Base-by-base conservation (phyloP, 2,797 vertebrate genomes). In the Micropoecilia bifurca region DNA sequence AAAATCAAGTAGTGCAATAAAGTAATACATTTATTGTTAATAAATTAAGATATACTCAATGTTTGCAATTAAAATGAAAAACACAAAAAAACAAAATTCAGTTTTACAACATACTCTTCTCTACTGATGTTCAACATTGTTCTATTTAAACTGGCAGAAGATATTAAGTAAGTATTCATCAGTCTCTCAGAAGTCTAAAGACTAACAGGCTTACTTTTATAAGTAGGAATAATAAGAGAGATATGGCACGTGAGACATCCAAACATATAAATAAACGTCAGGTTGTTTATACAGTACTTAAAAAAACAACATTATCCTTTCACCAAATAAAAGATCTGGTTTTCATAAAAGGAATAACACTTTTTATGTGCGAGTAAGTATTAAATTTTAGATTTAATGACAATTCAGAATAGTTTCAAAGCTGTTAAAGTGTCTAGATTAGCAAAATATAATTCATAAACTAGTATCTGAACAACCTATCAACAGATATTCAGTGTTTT, bases 131-230 rank as follows among this genome's bases (percentile, higher is more conserved):
- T 61, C 47, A 80, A 9, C 30, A 33, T 78, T 18, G 4, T 69
- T 14, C 78, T 72, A 78, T 25, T 76, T 45, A 53, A 73, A 72
- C 57, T 39, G 13, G 77, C 43, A 28, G 25, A 55, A 77, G 28
- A 73, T 46, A 75, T 74, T 3, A 18, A 76, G 50, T 25, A 25
- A n/a, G 8, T 18, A 10, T 55, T 55, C 3, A 3, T 55, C 50
- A 8, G 22, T 55, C 25, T 55, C 6, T 55, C 25, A 55, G 25
- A 25, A 55, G 25, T n/a, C 53, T 55, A n/a, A 55, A 55, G 53
- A 55, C 25, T 25, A 25, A 55, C 22, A 55, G 53, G 53, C 53
- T 55, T 55, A 55, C 14, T 55, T 55, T 55, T 20, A 48, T 48
- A 6, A 43, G 8, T 8, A 8, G 41, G 39, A 39, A 4, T 47